These are phyloP conservation scores for Cryptocheilus praepositus DNA, from an alignment of 2,888 invertebrate genomes.

Conservation along the genomic window DNA sequence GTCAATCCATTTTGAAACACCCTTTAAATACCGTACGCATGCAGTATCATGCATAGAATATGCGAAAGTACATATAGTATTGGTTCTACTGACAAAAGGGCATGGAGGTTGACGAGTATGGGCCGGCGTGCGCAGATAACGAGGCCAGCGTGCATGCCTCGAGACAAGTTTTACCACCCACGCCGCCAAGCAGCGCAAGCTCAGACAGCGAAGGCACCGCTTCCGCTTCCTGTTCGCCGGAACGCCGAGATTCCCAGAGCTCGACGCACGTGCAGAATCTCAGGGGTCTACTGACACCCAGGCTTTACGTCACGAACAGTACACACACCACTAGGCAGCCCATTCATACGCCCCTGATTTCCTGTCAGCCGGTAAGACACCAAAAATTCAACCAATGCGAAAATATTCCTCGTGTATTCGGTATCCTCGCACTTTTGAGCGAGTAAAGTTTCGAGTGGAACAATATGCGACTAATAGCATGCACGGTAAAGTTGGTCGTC, in stretches of 20 bases:
- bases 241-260: slow-evolving; percentile 69
- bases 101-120: slow-evolving; percentile 64
- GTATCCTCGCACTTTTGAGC: too few relatives aligned
- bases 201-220: slow-evolving; percentile 89
- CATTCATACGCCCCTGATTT: slow-evolving; percentile 91
- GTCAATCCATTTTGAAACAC: too few relatives aligned
- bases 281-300: slow-evolving; percentile 65
- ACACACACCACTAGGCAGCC: slow-evolving; percentile 86
- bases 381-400: not conserved
- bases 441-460: too few relatives aligned
- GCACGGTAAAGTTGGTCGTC: too few relatives aligned
- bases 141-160: slow-evolving; percentile 52
- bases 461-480: too few relatives aligned
- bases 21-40: too few relatives aligned
- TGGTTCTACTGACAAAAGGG: slow-evolving; percentile 39
- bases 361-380: slow-evolving; percentile 86
- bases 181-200: slow-evolving; percentile 89
- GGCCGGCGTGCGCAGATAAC: slow-evolving; percentile 49
- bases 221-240: slow-evolving; percentile 77
- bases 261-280: slow-evolving; percentile 68
- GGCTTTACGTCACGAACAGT: slow-evolving; percentile 77
- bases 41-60: not conserved
- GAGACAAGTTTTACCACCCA: slow-evolving; percentile 84
- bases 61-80: not conserved
- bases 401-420: too few relatives aligned